Evolutionary conservation across 1,140 invertebrate species (phyloP).

Genomic region (Halesus radiatus): DNA sequence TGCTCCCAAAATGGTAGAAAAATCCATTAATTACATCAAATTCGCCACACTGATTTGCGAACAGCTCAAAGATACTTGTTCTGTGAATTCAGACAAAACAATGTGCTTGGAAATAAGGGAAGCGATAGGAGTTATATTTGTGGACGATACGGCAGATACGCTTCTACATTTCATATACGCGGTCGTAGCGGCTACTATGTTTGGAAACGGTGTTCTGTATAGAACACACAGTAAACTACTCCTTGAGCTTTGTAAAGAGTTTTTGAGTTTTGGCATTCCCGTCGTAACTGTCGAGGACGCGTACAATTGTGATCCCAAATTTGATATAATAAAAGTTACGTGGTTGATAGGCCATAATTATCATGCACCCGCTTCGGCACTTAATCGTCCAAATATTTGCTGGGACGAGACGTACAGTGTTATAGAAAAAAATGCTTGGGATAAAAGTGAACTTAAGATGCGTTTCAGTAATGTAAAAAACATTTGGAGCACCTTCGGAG

Average conservation of each 20-base stretch:
- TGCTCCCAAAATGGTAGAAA: neutral
- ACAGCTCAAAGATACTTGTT: slow-evolving; percentile 37
- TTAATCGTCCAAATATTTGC: neutral
- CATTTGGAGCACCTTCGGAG: slow-evolving; percentile 52
- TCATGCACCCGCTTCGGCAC: neutral
- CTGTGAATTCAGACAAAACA: slow-evolving; percentile 31
- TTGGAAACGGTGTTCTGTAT: slow-evolving; percentile 51
- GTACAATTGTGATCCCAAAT: neutral
- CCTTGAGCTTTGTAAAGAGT: slow-evolving; percentile 42
- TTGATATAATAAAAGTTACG: slow-evolving; percentile 2
- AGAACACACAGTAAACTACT: neutral
- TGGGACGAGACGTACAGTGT: neutral
- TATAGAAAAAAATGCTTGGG: neutral
- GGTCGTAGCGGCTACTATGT: slow-evolving; percentile 24
- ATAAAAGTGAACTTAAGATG: slow-evolving; percentile 34
- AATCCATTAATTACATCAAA: slow-evolving; percentile 6
- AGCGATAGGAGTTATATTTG: slow-evolving; percentile 41
- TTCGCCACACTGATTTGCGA: slow-evolving; percentile 19
- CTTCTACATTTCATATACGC: neutral
- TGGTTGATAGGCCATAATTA: slow-evolving; percentile 8
- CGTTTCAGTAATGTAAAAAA: slow-evolving; percentile 39
- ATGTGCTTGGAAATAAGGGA: slow-evolving; percentile 34
- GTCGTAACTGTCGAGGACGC: neutral
- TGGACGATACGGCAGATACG: neutral
- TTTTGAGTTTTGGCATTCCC: slow-evolving; percentile 43